Base-by-base conservation (phyloP, 2,888 invertebrate genomes). In the Noctua janthina region DNA sequence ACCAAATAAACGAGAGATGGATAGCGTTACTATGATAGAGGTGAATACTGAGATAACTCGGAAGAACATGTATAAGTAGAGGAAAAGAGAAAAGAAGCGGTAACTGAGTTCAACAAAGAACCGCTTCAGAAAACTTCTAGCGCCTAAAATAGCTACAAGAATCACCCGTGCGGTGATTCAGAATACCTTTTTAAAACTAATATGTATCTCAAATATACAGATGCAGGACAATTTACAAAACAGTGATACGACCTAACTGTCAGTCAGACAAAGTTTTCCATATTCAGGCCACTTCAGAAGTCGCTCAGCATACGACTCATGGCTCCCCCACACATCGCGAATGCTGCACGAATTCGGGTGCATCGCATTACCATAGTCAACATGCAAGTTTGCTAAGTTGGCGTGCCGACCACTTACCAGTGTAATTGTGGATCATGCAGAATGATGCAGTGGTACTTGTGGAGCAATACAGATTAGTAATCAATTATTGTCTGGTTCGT, bases 281-380 rank as follows among this genome's bases (percentile, higher is more conserved):
- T 81, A 88, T 81, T 81, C 85, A 85, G 62, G 13, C 7, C 75
- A 35, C 77, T 74, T 51, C 62, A 81, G 62, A 62, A 51, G 23
- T 20, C 6, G 54, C 0, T 17, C 56, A 43, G 49, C 35, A 20
- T 67, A 46, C 35, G 43, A 66, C 15, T 15, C 15, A 43, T 23
- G 17, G 7, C 56, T 46, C 54, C 79, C 64, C 35, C 79, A 78
- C 84, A 84, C 56, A 3, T 35, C 35, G 29, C 59, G 35, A 17
- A 46, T 56, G 84, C 46, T 68, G 67, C 64, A 66, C 67, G 15
- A 66, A 69, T 74, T 84, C 74, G 81, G 79, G 62, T 51, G 76
- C 81, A 84, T 68, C 51, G 23, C 74, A 87, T 87, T 85, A 88
- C 67, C 82, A 87, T 81, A 85, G 68, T 75, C 66, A 79, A 79